Evolutionary conservation across 1,140 invertebrate species (phyloP).

Genomic region (Drosophila oshimai): DNA sequence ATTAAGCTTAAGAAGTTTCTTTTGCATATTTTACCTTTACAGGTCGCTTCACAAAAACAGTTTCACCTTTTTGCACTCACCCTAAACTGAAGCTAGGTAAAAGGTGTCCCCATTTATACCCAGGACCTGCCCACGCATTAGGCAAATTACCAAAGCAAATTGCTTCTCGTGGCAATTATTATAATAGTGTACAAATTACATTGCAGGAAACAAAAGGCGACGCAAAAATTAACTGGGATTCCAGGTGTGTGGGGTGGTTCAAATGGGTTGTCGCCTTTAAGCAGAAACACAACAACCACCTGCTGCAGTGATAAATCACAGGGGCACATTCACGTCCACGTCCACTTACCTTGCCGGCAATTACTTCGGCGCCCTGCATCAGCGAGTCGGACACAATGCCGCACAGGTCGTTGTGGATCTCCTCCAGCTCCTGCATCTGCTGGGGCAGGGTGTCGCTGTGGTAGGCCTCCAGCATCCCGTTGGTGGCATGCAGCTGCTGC

Average conservation of each 20-base stretch:
- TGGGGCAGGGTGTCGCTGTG: slow-evolving; percentile 89
- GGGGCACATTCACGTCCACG: too few relatives aligned
- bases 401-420: slow-evolving; percentile 92
- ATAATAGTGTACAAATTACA: slow-evolving; percentile 65
- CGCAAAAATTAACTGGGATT: slow-evolving; percentile 46
- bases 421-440: slow-evolving; percentile 93
- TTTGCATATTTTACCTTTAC: too few relatives aligned
- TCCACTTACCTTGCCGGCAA: slow-evolving; percentile 91
- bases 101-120: background rate
- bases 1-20: too few relatives aligned
- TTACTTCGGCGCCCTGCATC: slow-evolving; percentile 90
- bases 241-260: too few relatives aligned
- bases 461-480: slow-evolving; percentile 91
- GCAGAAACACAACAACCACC: too few relatives aligned
- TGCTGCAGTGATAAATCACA: slow-evolving; percentile 57
- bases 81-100: background rate
- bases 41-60: too few relatives aligned
- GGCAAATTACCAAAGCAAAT: slow-evolving; percentile 64
- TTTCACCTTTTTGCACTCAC: background rate
- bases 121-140: slow-evolving; percentile 36
- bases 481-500: slow-evolving; percentile 95
- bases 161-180: slow-evolving; percentile 67
- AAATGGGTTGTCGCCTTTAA: too few relatives aligned
- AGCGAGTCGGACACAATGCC: slow-evolving; percentile 91
- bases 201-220: slow-evolving; percentile 44